These are phyloP conservation scores for Ditylenchus weischeri DNA, from an alignment of 2,888 invertebrate species.

Conservation along the genomic window DNA sequence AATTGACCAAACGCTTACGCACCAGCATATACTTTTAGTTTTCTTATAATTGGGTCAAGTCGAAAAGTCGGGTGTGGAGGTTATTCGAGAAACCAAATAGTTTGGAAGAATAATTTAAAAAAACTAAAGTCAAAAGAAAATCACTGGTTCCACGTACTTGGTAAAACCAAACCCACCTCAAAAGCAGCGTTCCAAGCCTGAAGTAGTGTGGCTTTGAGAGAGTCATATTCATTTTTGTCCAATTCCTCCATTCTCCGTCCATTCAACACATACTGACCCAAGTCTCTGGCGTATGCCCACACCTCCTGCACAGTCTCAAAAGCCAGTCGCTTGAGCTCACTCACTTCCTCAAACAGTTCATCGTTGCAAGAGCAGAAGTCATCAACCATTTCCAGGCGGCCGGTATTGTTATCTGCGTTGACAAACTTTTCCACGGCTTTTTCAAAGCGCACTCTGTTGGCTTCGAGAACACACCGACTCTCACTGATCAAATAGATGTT, in stretches of 20 bases:
- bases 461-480: conserved; percentile 18
- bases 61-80: no score
- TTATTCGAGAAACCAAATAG: no score
- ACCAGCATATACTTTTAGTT: no score
- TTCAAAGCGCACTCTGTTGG: conserved; percentile 22
- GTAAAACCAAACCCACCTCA: conserved; percentile 18
- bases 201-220: conserved; percentile 30
- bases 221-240: conserved; percentile 20
- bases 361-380: conserved; percentile 33
- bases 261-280: conserved; percentile 27
- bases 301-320: conserved; percentile 27
- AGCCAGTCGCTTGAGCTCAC: conserved; percentile 26
- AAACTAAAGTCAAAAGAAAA: no score
- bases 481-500: conserved; percentile 25
- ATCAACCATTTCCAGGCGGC: conserved; percentile 21
- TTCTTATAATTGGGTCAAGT: no score
- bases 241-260: conserved; percentile 23
- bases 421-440: conserved; percentile 6
- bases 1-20: no score
- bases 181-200: conserved; percentile 35
- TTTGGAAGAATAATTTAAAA: background rate
- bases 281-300: conserved; percentile 32
- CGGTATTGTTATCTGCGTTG: background rate
- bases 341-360: conserved; percentile 22
- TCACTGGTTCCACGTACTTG: no score